Evolutionary conservation across 2,797 vertebrate genomes (phyloP), one percentile per base, ranked within the genome.

Genomic region (Sebastes glaucus): DNA sequence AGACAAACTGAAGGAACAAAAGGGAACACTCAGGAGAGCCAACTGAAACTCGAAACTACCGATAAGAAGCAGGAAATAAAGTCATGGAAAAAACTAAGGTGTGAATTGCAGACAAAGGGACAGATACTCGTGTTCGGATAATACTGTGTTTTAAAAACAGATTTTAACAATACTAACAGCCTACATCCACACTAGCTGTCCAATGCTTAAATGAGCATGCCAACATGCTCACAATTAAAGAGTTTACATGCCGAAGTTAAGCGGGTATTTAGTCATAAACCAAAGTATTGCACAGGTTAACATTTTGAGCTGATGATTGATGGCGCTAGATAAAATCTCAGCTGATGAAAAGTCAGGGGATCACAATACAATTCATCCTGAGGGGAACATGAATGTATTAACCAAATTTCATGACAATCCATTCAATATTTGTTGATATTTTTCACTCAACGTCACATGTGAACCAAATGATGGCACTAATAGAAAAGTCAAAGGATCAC

Each of bases 1-100:
- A 23, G 46, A 77, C 23, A 80, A 80, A 81, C 10, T 52, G 14
- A 32, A 73, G 52, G 30, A 74, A 79, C 65, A 81, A 74, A 74
- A 65, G 65, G 80, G 20, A 74, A 57, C 4, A 8, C 33, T 57
- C 22, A n/a, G 25, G 53, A 78, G 14, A 70, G 13, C 77, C 6
- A 68, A 66, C 14, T 42, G 64, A 80, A 87, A 71, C 56, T 5
- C 23, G 16, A 55, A 75, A 74, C 35, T 25, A 11, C 38, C 32
- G 74, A 80, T 27, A 57, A 64, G 38, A 64, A 33, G 33, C 25
- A 52, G 7, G 23, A 79, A 77, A 66, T 70, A 64, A 59, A 62
- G 42, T 28, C 10, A 23, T 6, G 11, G 25, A 33, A 61, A 55
- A 73, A 33, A 32, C 55, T 20, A 6, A 53, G 20, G 66, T 68